A percentile compares a stretch with the other conserved stretches of the same genome.
Conservation (phyloP, 2,113 vertebrate genomes). For the Oreochromis niloticus region DNA sequence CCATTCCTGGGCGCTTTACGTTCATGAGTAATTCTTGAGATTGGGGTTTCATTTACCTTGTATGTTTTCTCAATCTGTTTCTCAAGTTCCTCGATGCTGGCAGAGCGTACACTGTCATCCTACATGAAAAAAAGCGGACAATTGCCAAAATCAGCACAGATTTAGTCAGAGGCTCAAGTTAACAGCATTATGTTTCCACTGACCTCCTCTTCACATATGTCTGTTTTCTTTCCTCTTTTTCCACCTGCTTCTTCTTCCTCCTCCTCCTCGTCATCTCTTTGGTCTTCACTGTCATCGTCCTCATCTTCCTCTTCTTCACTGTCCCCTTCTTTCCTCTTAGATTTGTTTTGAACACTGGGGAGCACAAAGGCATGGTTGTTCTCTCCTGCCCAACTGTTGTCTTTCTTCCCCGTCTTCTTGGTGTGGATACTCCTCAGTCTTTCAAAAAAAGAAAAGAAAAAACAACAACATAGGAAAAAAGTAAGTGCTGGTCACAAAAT, state of each 20-base stretch:
- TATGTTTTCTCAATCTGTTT: slow-evolving; percentile 89
- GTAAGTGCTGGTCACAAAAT: background rate
- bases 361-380: slow-evolving; percentile 72
- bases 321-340: slow-evolving; percentile 82
- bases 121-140: slow-evolving; percentile 47
- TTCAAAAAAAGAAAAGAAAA: background rate
- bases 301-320: slow-evolving; percentile 91
- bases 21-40: background rate
- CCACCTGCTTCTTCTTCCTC: slow-evolving; percentile 87
- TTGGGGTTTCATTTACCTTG: slow-evolving; percentile 75
- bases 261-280: slow-evolving; percentile 78
- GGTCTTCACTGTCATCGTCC: slow-evolving; percentile 83
- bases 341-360: slow-evolving; percentile 74
- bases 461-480: background rate
- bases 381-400: slow-evolving; percentile 73
- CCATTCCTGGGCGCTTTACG: background rate
- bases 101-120: slow-evolving; percentile 85
- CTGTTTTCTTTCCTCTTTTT: slow-evolving; percentile 84
- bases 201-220: slow-evolving; percentile 90
- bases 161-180: background rate
- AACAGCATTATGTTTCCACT: slow-evolving; percentile 63
- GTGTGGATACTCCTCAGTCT: slow-evolving; percentile 87
- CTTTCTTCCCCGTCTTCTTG: slow-evolving; percentile 84
- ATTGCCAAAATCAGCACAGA: background rate
- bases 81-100: slow-evolving; percentile 89